phyloP scores from a whole-genome alignment of 2,113 vertebrate genomes.

The Trematocara zebra region DNA sequence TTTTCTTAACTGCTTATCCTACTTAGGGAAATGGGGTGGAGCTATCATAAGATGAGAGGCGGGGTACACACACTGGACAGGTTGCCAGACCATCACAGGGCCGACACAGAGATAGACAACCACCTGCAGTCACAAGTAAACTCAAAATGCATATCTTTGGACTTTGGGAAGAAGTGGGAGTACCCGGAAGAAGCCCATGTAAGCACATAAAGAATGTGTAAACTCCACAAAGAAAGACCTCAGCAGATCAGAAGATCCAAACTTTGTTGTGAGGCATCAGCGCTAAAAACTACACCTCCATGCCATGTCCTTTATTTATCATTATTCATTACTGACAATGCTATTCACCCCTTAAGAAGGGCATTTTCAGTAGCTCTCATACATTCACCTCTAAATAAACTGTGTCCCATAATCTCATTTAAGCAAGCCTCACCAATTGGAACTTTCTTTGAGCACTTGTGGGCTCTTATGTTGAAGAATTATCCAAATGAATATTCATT shows the following conservation, averaged over 20 bases:
- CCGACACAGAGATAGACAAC: neutral
- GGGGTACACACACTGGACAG: neutral
- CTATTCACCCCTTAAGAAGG: neutral
- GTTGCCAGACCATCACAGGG: neutral
- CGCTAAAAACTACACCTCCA: rapidly evolving
- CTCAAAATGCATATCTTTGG: neutral
- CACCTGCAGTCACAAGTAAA: neutral
- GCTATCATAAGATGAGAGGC: neutral
- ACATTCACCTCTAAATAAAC: neutral
- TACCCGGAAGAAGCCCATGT: neutral
- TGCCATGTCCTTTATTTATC: neutral
- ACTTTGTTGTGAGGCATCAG: neutral
- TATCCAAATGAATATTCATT: neutral
- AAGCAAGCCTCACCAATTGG: neutral
- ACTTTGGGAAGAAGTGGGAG: neutral
- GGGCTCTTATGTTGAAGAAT: neutral
- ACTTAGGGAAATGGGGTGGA: neutral
- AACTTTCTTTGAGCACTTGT: neutral
- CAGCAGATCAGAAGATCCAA: neutral
- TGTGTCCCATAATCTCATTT: neutral
- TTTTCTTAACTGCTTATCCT: neutral
- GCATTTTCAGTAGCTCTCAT: neutral
- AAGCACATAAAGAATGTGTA: neutral
- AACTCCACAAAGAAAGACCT: neutral
- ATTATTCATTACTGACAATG: neutral